These are phyloP conservation scores for Galerucella nymphaeae DNA, from an alignment of 2,888 invertebrate species.

Conservation along the genomic window DNA sequence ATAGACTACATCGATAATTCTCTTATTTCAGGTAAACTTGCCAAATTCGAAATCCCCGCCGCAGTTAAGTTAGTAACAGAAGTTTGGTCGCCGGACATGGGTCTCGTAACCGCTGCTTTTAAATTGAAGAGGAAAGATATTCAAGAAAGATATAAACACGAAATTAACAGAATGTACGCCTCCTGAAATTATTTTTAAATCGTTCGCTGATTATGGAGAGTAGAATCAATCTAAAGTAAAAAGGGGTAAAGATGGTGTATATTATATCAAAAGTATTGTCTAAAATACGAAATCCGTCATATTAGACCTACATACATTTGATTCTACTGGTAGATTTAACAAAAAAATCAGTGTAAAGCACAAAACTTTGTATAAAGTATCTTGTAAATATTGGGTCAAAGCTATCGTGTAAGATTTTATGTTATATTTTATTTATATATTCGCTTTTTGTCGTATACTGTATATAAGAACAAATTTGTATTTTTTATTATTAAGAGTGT, in stretches of 20 bases:
- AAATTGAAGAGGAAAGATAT: slow-evolving; percentile 97
- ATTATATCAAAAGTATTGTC: not conserved
- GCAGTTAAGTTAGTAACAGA: slow-evolving; percentile 90
- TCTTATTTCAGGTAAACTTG: slow-evolving; percentile 78
- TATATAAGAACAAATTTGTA: slow-evolving; percentile 44
- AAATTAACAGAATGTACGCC: slow-evolving; percentile 94
- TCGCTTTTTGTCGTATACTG: slow-evolving; percentile 37
- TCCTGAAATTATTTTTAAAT: slow-evolving; percentile 73
- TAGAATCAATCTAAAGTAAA: not conserved
- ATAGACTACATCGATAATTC: not conserved
- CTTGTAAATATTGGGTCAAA: slow-evolving; percentile 38
- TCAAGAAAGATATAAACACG: slow-evolving; percentile 91
- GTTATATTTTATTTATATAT: slow-evolving; percentile 43
- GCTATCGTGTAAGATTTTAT: slow-evolving; percentile 39
- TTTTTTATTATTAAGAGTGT: slow-evolving; percentile 35
- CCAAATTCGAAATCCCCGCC: slow-evolving; percentile 92
- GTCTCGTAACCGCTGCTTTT: slow-evolving; percentile 97
- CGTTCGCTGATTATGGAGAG: not conserved
- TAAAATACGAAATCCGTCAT: not conserved
- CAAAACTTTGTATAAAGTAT: slow-evolving; percentile 40
- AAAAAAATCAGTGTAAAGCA: slow-evolving; percentile 39
- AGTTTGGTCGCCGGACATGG: slow-evolving; percentile 97
- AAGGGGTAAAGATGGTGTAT: not conserved
- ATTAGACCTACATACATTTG: not conserved
- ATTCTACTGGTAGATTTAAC: slow-evolving; percentile 5